Evolutionary conservation across 2,888 invertebrate genomes (phyloP), one percentile per base, ranked within the genome.

Genomic region (Cephus runcator): DNA sequence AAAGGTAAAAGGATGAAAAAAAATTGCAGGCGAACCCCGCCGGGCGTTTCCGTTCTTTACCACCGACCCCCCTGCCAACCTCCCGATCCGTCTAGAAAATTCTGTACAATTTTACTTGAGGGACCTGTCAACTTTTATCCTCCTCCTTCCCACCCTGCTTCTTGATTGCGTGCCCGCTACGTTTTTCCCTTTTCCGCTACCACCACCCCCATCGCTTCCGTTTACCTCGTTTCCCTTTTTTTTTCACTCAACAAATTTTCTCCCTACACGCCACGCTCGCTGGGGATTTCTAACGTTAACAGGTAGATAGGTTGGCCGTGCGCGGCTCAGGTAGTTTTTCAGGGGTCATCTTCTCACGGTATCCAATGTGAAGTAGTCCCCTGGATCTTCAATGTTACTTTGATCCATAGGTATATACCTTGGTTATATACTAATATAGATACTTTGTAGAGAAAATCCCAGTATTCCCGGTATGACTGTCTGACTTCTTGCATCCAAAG

Each of bases 11-110:
- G 56, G 9, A 56, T 56, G 35, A 12, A 12, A n/a, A 71, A 71
- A 71, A 34, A 33, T 23, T 71, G 33, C 31, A 33, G 1, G 71
- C 71, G 15, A 71, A 34, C 71, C 56, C 33, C 71, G 71, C 33
- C 33, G 34, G 73, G 74, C 76, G 73, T 77, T 80, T 76, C 31
- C 71, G 34, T 71, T 34, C 31, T n/a, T 71, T 71, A 31, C 71
- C 71, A 33, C 71, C 71, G 4, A 9, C 33, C 23, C 11, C 12
- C 31, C 31, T 23, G 6, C 71, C 71, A 15, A 1, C 31, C 33
- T 11, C 33, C 11, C 31, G 56, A 56, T 71, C 33, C 31, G 33
- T 71, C 15, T 34, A 71, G 71, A 12, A 71, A 71, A 71, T 71
- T 71, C 31, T 34, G 34, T 34, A 31, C 31, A 34, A 71, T 71